Conservation (phyloP, 2,888 invertebrate species). For the Epistrophe eligans region DNA sequence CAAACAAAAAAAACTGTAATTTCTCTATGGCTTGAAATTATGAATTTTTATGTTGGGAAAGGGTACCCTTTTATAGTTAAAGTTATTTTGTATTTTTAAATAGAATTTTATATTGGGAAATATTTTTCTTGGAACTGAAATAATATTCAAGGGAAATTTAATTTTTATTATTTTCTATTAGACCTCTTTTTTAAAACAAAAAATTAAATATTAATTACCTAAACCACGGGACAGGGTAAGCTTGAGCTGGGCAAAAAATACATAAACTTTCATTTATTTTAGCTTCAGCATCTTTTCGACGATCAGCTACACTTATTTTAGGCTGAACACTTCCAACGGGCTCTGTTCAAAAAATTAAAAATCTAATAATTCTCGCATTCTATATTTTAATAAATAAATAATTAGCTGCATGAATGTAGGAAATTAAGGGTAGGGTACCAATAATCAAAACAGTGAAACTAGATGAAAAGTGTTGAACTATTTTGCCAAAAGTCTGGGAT, state of each 20-base stretch:
- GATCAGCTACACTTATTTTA: constrained; percentile 85
- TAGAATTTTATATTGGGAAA: no score
- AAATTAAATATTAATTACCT: constrained; percentile 82
- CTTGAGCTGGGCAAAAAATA: constrained; percentile 88
- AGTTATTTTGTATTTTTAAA: background rate
- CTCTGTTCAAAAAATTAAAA: constrained; percentile 79
- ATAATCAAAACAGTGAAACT: no score
- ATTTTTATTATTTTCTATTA: no score
- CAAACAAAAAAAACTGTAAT: background rate
- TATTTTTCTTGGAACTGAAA: no score
- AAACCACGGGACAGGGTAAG: constrained; percentile 86
- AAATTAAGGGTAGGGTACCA: background rate
- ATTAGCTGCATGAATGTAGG: constrained; percentile 59
- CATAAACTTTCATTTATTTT: constrained; percentile 85
- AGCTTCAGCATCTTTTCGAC: constrained; percentile 83
- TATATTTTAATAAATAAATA: background rate
- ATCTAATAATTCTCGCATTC: background rate
- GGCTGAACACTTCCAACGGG: constrained; percentile 85
- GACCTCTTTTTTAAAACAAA: no score
- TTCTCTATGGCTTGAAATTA: background rate
- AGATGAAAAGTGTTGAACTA: no score
- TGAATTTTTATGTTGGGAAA: background rate
- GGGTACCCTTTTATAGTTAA: background rate
- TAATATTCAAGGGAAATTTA: no score
- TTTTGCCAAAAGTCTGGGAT: no score